These are phyloP conservation scores for Butastur rufipennis DNA, from an alignment of 2,113 vertebrate species.

Conservation along the genomic window DNA sequence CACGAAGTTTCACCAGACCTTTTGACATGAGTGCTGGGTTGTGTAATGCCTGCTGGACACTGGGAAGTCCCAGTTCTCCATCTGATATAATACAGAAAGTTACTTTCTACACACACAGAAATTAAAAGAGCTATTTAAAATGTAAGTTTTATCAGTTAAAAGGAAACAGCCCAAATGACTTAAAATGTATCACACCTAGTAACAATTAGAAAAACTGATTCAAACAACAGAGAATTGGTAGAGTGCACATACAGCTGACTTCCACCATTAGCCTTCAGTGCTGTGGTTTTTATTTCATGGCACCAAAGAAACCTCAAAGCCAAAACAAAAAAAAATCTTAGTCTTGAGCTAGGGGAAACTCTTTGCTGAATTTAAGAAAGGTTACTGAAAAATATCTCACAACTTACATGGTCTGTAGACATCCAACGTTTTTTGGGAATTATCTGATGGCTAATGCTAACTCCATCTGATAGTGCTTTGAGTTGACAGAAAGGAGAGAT, in stretches of 20 bases:
- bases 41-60: background rate
- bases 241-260: background rate
- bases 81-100: background rate
- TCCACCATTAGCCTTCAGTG: background rate
- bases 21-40: background rate
- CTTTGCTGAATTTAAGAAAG: background rate
- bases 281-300: background rate
- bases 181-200: background rate
- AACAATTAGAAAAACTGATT: background rate
- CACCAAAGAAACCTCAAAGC: background rate
- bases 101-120: background rate
- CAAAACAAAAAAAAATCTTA: background rate
- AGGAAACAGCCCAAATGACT: background rate
- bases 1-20: background rate
- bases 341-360: background rate
- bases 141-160: background rate
- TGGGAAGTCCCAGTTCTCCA: background rate
- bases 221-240: background rate
- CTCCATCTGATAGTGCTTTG: background rate
- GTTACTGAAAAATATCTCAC: background rate
- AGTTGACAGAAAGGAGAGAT: background rate
- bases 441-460: background rate
- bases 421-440: background rate
- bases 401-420: background rate
- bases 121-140: background rate